Percentiles rank a stretch among this genome's conserved stretches.
These are phyloP conservation scores for Ptychobarbus kaznakovi DNA, from an alignment of 2,797 vertebrate species.

Conservation along the genomic window DNA sequence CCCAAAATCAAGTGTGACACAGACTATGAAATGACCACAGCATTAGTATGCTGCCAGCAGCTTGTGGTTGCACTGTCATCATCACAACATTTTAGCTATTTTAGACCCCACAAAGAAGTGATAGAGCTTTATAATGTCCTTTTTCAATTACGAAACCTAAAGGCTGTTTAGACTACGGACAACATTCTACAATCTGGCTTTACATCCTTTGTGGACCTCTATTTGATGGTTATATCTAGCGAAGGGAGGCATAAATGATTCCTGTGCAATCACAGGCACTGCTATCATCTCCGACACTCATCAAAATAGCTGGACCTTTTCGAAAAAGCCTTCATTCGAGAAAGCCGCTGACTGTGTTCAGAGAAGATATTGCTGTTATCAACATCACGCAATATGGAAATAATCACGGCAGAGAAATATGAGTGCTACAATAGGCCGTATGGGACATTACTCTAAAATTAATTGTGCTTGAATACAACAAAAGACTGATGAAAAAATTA, in stretches of 20 bases:
- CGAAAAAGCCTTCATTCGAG: conserved; percentile 22
- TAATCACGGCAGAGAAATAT: conserved; percentile 43
- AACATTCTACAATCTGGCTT: conserved; percentile 66
- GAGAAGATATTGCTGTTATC: conserved; percentile 39
- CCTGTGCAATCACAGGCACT: conserved; percentile 51
- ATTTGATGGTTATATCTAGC: conserved; percentile 70
- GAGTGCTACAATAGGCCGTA: conserved; percentile 19
- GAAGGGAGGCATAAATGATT: conserved; percentile 58
- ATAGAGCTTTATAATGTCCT: conserved; percentile 79
- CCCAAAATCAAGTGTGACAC: conserved; percentile 72
- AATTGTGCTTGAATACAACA: conserved; percentile 41
- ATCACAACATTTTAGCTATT: conserved; percentile 79
- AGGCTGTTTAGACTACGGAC: conserved; percentile 64
- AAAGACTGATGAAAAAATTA: conserved; percentile 24
- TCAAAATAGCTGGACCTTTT: conserved; percentile 37
- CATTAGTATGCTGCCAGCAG: conserved; percentile 75
- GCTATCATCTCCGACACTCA: conserved; percentile 58
- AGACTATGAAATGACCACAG: conserved; percentile 74
- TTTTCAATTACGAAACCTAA: conserved; percentile 79
- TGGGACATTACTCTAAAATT: conserved; percentile 39
- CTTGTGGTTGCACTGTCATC: conserved; percentile 76
- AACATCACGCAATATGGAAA: conserved; percentile 32
- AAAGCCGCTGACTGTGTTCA: conserved; percentile 42
- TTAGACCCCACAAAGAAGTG: conserved; percentile 77
- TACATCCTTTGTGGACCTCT: conserved; percentile 69